Base-by-base conservation (phyloP, 2,113 vertebrate genomes). In the Macheiramphus alcinus region DNA sequence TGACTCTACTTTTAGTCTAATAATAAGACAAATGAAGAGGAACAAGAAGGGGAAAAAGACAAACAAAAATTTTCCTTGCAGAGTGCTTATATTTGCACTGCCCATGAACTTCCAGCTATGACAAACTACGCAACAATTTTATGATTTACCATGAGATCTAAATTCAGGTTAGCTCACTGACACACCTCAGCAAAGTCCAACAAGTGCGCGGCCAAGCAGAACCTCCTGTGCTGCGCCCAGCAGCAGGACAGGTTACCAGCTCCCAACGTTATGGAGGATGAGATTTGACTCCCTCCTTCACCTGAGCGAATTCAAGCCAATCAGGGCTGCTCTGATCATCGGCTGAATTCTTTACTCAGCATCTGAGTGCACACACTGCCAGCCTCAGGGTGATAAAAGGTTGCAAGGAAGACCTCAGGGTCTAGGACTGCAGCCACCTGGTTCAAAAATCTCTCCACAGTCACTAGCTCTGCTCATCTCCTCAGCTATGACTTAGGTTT, bases 1-100 rank as follows among this genome's bases (percentile, higher is more conserved):
- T 85, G 94, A 96, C 94, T 96, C 96, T 93, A 89, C 90, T 83
- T 89, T 95, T 96, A 97, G 89, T 32, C 76, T 91, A 94, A 90
- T 94, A 97, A 89, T 80, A 97, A 95, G 67, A 95, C 85, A 97
- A 96, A 97, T 2, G 27, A 92, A 96, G 89, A 95, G 80, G 94
- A 94, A 86, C 84, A 94, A 91, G 78, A 85, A 94, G 78, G 63
- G 76, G 31, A 3, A 88, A 93, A 88, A 85, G 68, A 92, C 43
- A 94, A 93, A 95, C 78, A 81, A 71, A 78, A 81, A 72, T 45
- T 45, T 92, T 94, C 59, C 83, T 93, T 79, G 48, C 72, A 22
- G 47, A 85, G 43, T 32, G 56, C 73, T 93, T 89, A 19, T 72
- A 87, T 86, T 81, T 91, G 58, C 61, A 84, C 59, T 67, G 67